Evolutionary conservation across 2,797 vertebrate genomes (phyloP).

Genomic region (Sebastiscus albofasciatus): DNA sequence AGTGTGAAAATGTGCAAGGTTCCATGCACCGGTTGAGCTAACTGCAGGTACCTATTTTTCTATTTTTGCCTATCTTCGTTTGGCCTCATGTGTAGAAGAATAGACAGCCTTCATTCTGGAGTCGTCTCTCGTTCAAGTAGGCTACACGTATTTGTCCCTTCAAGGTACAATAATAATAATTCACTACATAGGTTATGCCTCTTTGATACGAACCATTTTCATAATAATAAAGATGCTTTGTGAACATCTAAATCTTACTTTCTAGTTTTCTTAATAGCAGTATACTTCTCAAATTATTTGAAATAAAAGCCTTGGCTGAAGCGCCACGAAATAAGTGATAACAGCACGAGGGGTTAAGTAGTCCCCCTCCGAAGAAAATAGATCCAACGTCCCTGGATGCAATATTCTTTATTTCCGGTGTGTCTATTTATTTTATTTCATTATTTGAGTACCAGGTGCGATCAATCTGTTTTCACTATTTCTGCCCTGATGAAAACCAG

Average conservation of each 20-base stretch:
- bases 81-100: not conserved
- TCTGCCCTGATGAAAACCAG: not conserved
- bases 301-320: not conserved
- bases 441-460: not conserved
- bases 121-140: not conserved
- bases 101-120: not conserved
- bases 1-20: not conserved
- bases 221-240: not conserved
- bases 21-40: not conserved
- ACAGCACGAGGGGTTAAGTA: not conserved
- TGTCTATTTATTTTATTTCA: not conserved
- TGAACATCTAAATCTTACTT: not conserved
- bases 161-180: not conserved
- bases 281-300: not conserved
- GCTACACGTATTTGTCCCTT: not conserved
- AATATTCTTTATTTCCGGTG: not conserved
- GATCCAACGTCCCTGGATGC: not conserved
- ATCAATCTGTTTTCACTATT: not conserved
- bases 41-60: accelerated
- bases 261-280: not conserved
- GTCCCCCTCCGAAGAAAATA: not conserved
- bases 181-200: not conserved
- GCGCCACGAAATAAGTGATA: not conserved
- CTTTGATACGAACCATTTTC: not conserved
- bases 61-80: not conserved